Evolutionary conservation across 2,113 vertebrate species (phyloP).

Genomic region (Vombatus ursinus): DNA sequence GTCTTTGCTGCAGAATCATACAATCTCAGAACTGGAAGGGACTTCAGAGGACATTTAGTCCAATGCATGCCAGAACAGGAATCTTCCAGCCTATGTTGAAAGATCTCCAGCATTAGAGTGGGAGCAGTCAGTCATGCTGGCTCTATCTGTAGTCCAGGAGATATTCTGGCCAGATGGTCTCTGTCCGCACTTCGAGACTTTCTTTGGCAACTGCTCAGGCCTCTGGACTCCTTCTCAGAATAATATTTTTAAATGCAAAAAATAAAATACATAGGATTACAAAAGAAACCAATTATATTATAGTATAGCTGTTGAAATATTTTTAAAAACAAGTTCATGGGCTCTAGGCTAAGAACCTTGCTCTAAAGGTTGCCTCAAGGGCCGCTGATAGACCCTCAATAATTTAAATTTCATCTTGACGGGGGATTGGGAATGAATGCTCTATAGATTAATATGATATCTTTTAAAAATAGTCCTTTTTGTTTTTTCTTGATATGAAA

Average conservation of each 20-base stretch:
- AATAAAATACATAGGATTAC: not conserved
- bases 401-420: not conserved
- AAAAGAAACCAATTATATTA: not conserved
- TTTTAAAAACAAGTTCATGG: not conserved
- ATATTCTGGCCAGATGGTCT: not conserved
- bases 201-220: not conserved
- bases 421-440: not conserved
- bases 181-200: not conserved
- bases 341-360: not conserved
- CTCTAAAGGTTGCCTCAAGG: not conserved
- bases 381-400: not conserved
- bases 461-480: not conserved
- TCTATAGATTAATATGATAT: too few species aligned
- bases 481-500: not conserved
- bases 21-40: not conserved
- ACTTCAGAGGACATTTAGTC: not conserved
- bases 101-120: not conserved
- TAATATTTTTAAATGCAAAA: not conserved
- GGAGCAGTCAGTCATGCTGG: not conserved
- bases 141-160: not conserved
- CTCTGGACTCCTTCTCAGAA: not conserved
- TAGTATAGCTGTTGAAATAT: not conserved
- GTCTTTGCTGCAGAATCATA: not conserved
- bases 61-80: not conserved
- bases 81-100: not conserved